Evolutionary conservation across 1,140 invertebrate genomes (phyloP), one percentile per base, ranked within the genome.

Genomic region (Rhizoglyphus robini): DNA sequence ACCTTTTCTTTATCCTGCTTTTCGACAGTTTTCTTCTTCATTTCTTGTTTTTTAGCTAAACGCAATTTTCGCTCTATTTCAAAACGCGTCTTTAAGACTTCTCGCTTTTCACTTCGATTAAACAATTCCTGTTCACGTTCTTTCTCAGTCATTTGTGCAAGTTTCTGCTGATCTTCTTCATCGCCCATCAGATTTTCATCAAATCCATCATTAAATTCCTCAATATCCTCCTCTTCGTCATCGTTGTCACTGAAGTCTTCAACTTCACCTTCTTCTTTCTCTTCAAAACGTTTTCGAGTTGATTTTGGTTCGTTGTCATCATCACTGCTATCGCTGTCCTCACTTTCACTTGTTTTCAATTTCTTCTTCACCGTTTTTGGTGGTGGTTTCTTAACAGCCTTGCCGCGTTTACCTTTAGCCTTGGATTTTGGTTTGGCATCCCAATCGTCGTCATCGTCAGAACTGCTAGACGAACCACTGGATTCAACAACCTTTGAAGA

Each of bases 171-270:
- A 80, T 98, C 95, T 71, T 93, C 93, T 64, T 90, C 92, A 78
- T 97, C 94, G 1, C 93, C 92, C 85, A 97, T 96, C 1, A 97
- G 79, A 73, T 97, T 90, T 69, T 97, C 93, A 77, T 96, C 94
- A 72, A 90, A 95, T 0, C 90, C 86, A 78, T 88, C 86, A 71
- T 86, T 82, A 72, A 87, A 87, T 74, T 84, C 83, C 72, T 83
- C 8, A 23, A n/a, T 31, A 20, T 31, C 25, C 18, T 49, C 58
- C 34, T 66, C 57, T 20, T 51, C 48, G 23, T 51, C 47, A 34
- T 60, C n/a, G 23, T 51, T 13, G 23, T 51, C n/a, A 51, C 18
- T 41, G n/a, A n/a, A n/a, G 4, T 66, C 47, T 65, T 64, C 34
- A 2, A 65, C 60, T 63, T 63, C 34, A 15, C 31, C 31, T n/a